Conservation (phyloP, 2,888 invertebrate species). For the Cataglyphis livida region DNA sequence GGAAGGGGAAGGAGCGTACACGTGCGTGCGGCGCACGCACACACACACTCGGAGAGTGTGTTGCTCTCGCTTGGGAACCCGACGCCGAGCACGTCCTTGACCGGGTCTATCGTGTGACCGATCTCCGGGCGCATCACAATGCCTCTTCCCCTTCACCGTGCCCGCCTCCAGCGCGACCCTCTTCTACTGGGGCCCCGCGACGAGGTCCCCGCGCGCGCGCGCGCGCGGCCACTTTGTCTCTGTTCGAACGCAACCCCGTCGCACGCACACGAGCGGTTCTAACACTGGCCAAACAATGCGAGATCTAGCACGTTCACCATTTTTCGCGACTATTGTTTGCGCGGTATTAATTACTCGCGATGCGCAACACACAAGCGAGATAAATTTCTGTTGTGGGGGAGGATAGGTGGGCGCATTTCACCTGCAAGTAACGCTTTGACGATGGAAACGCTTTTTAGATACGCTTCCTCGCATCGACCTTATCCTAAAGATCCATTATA, state of each 20-base stretch:
- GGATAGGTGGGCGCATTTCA: background rate
- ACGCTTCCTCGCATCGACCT: constrained; percentile 13
- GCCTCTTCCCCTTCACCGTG: constrained; percentile 70
- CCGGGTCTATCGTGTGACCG: constrained; percentile 85
- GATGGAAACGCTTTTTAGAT: constrained; percentile 12
- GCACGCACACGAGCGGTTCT: constrained; percentile 30
- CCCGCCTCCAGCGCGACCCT: constrained; percentile 66
- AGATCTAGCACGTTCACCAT: constrained; percentile 43
- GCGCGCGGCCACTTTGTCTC: constrained; percentile 67
- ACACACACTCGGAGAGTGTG: constrained; percentile 49
- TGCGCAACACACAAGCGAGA: constrained; percentile 36
- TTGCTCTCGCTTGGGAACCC: constrained; percentile 81
- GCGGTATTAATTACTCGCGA: constrained; percentile 50
- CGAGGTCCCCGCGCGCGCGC: constrained; percentile 57
- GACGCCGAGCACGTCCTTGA: constrained; percentile 84
- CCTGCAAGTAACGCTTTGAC: background rate
- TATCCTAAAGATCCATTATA: constrained; percentile 45
- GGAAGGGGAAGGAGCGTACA: background rate
- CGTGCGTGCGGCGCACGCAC: constrained; percentile 37
- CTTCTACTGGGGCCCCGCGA: constrained; percentile 47
- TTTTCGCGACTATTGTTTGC: constrained; percentile 47
- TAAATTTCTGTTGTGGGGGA: background rate
- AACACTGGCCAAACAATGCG: constrained; percentile 52
- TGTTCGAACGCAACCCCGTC: constrained; percentile 70
- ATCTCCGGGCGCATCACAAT: constrained; percentile 84